Evolutionary conservation across 2,113 vertebrate species (phyloP), one percentile per base, ranked within the genome.

Genomic region (Upupa epops): DNA sequence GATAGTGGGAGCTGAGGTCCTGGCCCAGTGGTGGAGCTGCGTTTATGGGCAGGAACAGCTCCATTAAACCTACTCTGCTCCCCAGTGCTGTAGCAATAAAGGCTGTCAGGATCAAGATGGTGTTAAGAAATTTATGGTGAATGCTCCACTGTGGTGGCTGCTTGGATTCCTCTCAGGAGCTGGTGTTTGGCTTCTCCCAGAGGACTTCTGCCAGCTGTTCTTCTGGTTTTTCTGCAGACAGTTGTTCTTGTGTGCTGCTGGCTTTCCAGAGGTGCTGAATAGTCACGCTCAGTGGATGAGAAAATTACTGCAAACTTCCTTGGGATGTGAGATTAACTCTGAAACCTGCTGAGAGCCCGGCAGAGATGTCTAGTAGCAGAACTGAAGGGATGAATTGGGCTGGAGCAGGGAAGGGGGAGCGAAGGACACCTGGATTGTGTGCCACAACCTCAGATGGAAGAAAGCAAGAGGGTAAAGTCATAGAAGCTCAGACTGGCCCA

Each of bases 121-220:
- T n/a, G 3, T 48, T 52, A 58, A 81, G 75, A 34, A 54, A 40
- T 56, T n/a, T 28, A 28, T 20, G 20, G 34, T 9, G 5, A 66
- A 16, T 37, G 64, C 29, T 66, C 29, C 4, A 1, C 28, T 28
- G 0, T 22, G 25, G 52, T 25, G 59, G 48, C 75, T 0, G 1
- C 32, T 61, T 28, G 63, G 46, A 25, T 65, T 73, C 45, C 37
- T 73, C 21, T 1, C 5, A 21, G 52, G 56, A 69, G 17, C 20
- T 20, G 9, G 11, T 16, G 10, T 7, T 49, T 36, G 21, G 32
- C 48, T 34, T 64, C 69, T 36, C 37, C 54, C 17, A 20, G 63
- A 52, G 29, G n/a, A 26, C 24, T 68, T 84, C 69, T 19, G 84
- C 29, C 42, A 54, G 37, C 5, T 54, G 73, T n/a, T 9, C 40